Evolutionary conservation across 2,888 invertebrate species (phyloP).

Genomic region (Phanerotoma sp.): DNA sequence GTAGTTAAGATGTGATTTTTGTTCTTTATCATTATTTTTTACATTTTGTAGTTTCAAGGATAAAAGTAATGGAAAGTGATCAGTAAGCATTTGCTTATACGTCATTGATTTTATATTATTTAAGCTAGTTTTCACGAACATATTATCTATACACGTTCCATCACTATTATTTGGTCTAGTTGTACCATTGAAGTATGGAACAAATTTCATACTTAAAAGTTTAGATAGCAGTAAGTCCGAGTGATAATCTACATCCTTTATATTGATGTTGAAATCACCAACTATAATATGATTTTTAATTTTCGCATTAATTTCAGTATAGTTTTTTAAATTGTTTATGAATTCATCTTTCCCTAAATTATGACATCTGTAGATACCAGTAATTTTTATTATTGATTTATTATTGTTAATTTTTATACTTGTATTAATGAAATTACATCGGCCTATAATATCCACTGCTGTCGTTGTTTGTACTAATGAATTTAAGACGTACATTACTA

Average conservation of each 20-base stretch:
- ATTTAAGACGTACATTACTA: slow-evolving; percentile 16
- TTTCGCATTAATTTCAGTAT: background rate
- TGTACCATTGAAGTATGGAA: too few relatives aligned
- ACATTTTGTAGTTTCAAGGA: background rate
- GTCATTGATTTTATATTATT: background rate
- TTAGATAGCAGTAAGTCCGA: background rate
- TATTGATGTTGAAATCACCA: background rate
- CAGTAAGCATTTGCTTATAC: background rate
- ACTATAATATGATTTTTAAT: background rate
- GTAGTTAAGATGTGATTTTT: background rate
- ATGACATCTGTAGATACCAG: slow-evolving; percentile 22
- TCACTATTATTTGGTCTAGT: background rate
- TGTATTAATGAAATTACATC: slow-evolving; percentile 12
- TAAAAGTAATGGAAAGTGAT: slow-evolving; percentile 10
- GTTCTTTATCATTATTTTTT: background rate
- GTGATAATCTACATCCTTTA: background rate
- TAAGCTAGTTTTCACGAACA: slow-evolving; percentile 9
- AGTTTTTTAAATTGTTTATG: slow-evolving; percentile 2
- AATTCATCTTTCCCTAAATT: slow-evolving; percentile 16
- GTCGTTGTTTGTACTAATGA: slow-evolving; percentile 5
- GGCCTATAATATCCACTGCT: slow-evolving; percentile 7
- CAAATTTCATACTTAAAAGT: too few relatives aligned
- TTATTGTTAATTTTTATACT: background rate
- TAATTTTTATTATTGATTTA: slow-evolving; percentile 3
- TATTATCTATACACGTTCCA: slow-evolving; percentile 15